Percentiles rank a stretch among this genome's conserved stretches.
phyloP scores from a whole-genome alignment of 2,888 invertebrate species.

The Drosophila meridionalis region DNA sequence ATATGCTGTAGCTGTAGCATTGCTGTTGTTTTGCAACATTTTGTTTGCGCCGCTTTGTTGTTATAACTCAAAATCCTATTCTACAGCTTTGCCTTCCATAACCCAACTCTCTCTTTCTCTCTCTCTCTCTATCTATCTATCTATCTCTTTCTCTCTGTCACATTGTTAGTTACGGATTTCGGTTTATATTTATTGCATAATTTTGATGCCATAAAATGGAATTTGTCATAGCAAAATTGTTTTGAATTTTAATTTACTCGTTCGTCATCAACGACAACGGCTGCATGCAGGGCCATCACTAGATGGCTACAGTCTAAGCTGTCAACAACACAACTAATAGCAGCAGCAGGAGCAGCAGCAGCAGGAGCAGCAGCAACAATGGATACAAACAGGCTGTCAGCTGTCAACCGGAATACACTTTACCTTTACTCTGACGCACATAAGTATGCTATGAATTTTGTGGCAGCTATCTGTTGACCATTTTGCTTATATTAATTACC shows the following conservation, averaged over 20 bases:
- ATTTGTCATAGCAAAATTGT: slow-evolving; percentile 70
- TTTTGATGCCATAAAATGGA: slow-evolving; percentile 71
- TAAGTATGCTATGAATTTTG: slow-evolving; percentile 52
- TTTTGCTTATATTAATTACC: slow-evolving; percentile 61
- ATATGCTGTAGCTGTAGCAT: slow-evolving; percentile 50
- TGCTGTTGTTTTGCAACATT: slow-evolving; percentile 42
- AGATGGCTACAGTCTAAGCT: slow-evolving; percentile 37
- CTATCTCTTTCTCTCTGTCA: slow-evolving; percentile 39
- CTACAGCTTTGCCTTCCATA: background rate
- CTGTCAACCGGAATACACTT: slow-evolving; percentile 38
- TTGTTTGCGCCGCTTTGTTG: slow-evolving; percentile 34
- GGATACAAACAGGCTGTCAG: slow-evolving; percentile 35
- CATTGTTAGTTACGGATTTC: slow-evolving; percentile 70
- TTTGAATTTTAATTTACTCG: slow-evolving; percentile 76
- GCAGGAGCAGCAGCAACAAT: slow-evolving; percentile 24
- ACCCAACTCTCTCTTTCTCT: background rate
- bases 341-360: slow-evolving; percentile 12
- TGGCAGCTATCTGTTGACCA: slow-evolving; percentile 15
- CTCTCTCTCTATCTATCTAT: background rate
- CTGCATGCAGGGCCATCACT: background rate
- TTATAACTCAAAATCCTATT: slow-evolving; percentile 14
- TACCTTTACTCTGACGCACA: slow-evolving; percentile 31
- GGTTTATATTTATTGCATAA: slow-evolving; percentile 76
- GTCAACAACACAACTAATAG: slow-evolving; percentile 37
- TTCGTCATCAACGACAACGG: slow-evolving; percentile 38